Percentiles rank a stretch among this genome's conserved stretches.
These are phyloP conservation scores for Sorex fumeus DNA, from an alignment of 2,113 vertebrate species.

Conservation along the genomic window DNA sequence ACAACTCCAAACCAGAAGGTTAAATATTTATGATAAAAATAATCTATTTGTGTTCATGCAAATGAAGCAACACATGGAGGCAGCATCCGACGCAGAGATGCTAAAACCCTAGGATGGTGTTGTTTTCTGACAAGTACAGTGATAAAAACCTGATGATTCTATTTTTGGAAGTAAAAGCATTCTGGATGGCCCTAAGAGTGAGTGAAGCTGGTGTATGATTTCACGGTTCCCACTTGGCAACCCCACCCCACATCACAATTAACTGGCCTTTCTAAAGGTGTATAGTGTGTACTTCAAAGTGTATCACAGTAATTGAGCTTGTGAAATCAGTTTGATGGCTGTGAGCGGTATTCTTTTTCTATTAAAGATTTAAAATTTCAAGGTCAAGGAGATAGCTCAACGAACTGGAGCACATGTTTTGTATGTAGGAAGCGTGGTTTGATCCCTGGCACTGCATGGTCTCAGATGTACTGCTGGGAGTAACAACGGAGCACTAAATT, in stretches of 20 bases:
- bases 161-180: not conserved
- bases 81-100: not conserved
- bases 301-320: not conserved
- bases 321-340: not conserved
- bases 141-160: not conserved
- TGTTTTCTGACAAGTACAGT: not conserved
- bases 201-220: not conserved
- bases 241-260: not conserved
- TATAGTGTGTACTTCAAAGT: not conserved
- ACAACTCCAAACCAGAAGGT: constrained; percentile 30
- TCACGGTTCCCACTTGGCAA: not conserved
- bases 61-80: not conserved
- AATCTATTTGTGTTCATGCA: not conserved
- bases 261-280: not conserved
- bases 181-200: not conserved
- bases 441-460: too few species aligned
- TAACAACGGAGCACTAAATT: too few species aligned
- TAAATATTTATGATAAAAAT: constrained; percentile 54
- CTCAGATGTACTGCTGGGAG: too few species aligned
- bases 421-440: too few species aligned
- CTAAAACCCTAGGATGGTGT: not conserved
- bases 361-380: not conserved
- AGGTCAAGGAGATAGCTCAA: too few species aligned
- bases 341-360: constrained; percentile 16
- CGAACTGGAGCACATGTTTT: too few species aligned